Conservation (phyloP, 2,888 invertebrate species). For the Tetragonula carbonaria region DNA sequence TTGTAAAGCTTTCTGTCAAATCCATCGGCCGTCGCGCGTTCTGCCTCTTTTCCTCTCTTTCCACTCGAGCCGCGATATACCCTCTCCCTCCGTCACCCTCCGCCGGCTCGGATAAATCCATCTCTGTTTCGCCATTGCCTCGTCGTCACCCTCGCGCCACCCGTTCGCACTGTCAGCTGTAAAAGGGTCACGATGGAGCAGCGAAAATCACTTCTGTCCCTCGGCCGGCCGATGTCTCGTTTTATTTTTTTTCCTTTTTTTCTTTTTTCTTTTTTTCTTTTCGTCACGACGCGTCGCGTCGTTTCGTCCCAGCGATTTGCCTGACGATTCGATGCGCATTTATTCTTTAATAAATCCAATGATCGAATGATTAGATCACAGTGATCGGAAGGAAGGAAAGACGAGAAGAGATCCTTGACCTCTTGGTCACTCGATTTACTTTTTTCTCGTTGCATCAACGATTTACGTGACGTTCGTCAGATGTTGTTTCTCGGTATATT, state of each 20-base stretch:
- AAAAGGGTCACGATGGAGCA: conserved; percentile 61
- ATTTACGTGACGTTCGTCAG: neutral
- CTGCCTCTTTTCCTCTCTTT: conserved; percentile 62
- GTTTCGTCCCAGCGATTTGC: neutral
- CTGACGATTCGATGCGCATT: neutral
- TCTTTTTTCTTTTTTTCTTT: neutral
- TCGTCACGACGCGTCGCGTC: neutral
- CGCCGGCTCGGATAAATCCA: conserved; percentile 50
- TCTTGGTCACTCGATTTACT: too few relatives aligned
- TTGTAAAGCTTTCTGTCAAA: conserved; percentile 81
- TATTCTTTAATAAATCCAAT: too few relatives aligned
- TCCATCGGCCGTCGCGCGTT: conserved; percentile 75
- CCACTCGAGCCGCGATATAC: conserved; percentile 42
- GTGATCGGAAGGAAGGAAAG: too few relatives aligned
- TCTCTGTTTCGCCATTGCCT: conserved; percentile 42
- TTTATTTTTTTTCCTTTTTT: neutral
- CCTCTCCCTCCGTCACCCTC: conserved; percentile 10
- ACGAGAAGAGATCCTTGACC: too few relatives aligned
- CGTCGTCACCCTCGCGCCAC: conserved; percentile 31
- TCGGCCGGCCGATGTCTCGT: neutral
- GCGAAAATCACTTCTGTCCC: conserved; percentile 59
- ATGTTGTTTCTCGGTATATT: neutral
- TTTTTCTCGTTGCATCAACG: neutral
- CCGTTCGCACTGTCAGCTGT: conserved; percentile 49
- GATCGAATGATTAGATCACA: too few relatives aligned